Percentiles rank a stretch among this genome's conserved stretches.
phyloP scores from a whole-genome alignment of 2,888 invertebrate species.

The Syrista parreyssii region DNA sequence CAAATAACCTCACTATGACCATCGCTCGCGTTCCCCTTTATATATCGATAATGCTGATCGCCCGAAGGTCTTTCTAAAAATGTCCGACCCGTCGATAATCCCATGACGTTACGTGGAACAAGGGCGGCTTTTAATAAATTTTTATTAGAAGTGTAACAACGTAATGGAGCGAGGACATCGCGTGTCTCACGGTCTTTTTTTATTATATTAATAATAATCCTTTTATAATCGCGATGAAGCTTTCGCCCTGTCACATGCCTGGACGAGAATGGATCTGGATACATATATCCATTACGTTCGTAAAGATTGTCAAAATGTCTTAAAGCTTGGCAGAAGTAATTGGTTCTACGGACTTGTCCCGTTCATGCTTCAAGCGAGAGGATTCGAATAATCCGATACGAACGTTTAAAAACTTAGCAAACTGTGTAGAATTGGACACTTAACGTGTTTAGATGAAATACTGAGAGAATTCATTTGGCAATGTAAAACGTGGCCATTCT shows the following conservation, averaged over 20 bases:
- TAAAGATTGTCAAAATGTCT: constrained; percentile 13
- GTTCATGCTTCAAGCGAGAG: neutral
- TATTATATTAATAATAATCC: no score
- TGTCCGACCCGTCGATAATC: neutral
- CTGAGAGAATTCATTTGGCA: neutral
- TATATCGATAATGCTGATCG: neutral
- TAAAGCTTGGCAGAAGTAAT: constrained; percentile 9
- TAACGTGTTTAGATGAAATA: neutral
- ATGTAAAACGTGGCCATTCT: neutral
- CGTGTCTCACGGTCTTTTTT: no score
- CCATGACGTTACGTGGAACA: neutral
- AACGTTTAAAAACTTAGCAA: constrained; percentile 2
- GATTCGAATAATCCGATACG: neutral
- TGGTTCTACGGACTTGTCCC: neutral
- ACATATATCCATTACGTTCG: neutral
- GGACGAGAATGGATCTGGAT: neutral
- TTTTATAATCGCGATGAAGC: no score
- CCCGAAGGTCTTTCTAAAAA: neutral
- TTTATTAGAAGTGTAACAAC: neutral
- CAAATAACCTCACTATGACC: neutral
- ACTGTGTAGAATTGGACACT: neutral
- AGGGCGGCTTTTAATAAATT: neutral
- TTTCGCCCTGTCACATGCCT: neutral
- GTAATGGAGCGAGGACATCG: neutral
- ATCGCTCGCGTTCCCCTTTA: neutral